Evolutionary conservation across 2,888 invertebrate species (phyloP), one percentile per base, ranked within the genome.

Genomic region (Xestoiulus laeticollis): DNA sequence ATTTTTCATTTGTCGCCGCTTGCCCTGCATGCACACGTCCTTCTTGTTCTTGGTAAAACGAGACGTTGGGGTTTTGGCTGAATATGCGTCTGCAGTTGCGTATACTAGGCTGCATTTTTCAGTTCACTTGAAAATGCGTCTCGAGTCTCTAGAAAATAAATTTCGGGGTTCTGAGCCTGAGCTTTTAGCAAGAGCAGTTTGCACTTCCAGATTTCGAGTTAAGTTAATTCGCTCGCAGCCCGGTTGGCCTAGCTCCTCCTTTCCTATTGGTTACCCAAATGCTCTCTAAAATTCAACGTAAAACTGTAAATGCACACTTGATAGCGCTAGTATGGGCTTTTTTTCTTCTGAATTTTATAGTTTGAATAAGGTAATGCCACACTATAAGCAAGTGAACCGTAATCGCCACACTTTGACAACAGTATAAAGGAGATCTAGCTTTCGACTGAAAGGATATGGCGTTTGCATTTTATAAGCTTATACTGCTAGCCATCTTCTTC

Each of bases 251-350:
- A 26, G 78, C 78, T 12, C 78, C 78, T 78, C 78, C 78, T 78
- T 78, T 78, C 78, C 78, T 78, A 78, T 78, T 78, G 78, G 78
- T 78, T 78, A 78, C 78, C 78, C 78, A 78, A 78, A 78, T 78
- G 78, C 78, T 78, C 78, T 78, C 78, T 78, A 78, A 78, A 78
- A 78, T 78, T 78, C 78, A 78, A 78, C 78, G 78, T 78, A 78
- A 78, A 78, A 78, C 78, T 78, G 78, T 78, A 78, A 78, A 78
- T 78, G 78, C 78, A 78, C 78, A 22, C 78, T 78, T 78, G 78
- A 78, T 78, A 78, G 78, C 78, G 78, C 78, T 78, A 26, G 30
- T 78, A 78, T 78, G 78, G 78, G 78, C 30, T 30, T 78, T 78
- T 78, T 78, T 68, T 8, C 48, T n/a, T 2, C 78, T 22, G 78